A percentile compares a stretch with the other conserved stretches of the same genome.
These are phyloP conservation scores for Crotalus tigris DNA, from an alignment of 2,113 vertebrate genomes.

Conservation along the genomic window DNA sequence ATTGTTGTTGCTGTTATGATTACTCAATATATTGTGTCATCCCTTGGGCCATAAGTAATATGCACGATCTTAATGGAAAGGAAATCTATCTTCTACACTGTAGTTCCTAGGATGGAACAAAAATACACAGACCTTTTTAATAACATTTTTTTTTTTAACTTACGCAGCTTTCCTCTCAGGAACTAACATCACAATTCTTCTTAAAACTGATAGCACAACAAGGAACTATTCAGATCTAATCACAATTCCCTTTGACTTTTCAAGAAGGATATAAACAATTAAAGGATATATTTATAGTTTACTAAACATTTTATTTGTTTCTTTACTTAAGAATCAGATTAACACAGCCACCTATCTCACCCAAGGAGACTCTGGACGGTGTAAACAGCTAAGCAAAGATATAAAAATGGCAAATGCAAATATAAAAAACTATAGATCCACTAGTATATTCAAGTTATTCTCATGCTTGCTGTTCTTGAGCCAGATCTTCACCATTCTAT, in stretches of 20 bases:
- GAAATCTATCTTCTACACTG: conserved; percentile 28
- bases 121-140: background rate
- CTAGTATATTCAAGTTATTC: background rate
- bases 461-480: background rate
- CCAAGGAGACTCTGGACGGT: background rate
- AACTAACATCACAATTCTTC: background rate
- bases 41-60: conserved; percentile 7
- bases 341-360: background rate
- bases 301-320: background rate
- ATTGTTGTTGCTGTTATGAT: conserved; percentile 8
- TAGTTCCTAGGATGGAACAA: background rate
- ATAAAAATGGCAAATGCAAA: background rate
- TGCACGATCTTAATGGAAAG: conserved; percentile 18
- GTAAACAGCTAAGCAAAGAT: background rate
- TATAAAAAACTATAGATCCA: background rate
- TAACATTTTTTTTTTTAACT: conserved; percentile 18
- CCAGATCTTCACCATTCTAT: background rate
- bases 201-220: background rate
- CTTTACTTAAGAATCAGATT: background rate
- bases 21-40: conserved; percentile 33
- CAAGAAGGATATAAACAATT: background rate
- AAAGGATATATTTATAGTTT: background rate
- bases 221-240: background rate
- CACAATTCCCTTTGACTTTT: background rate
- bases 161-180: background rate